Base-by-base conservation (phyloP, 2,888 invertebrate genomes). In the Neuroscelio doddi region DNA sequence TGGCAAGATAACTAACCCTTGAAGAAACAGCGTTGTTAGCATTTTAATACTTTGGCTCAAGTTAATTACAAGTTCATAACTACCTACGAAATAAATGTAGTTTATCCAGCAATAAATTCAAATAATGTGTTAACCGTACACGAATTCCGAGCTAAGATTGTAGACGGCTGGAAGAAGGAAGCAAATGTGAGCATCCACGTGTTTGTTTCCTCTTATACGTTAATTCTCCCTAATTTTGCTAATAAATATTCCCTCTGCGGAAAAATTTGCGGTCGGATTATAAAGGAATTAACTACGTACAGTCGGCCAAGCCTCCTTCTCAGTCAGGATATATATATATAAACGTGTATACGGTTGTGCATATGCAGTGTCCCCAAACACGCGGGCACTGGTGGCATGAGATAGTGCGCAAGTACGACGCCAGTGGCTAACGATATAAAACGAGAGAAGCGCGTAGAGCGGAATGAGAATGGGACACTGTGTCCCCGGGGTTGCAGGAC, bases 221-320 rank as follows among this genome's bases (percentile, higher is more conserved):
- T 38, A 38, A 38, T 38, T 38, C 38, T 9, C 76, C 75, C 74
- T 80, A 80, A 80, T 80, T 80, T 76, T 75, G 70, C 70, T 78
- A 79, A 80, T 77, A 80, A 80, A 80, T 80, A 78, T 73, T 72
- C 53, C 52, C 69, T 38, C 59, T 2, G 62, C 69, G 69, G 63
- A 75, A 79, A 78, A 74, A 78, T 79, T 76, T 69, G 71, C 72
- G 52, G 57, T 64, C 50, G 76, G 76, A 80, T 79, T 79, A 77
- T 75, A 76, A 80, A 76, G 74, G 74, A 75, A 80, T 80, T 79
- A 80, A 78, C 76, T 75, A 72, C 59, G 70, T 70, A 64, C 59
- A 62, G 47, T 70, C 72, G 65, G 64, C 67, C 36, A 46, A 45
- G 21, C 3, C 21, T 5, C 3, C 21, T 21, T 30, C 30, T 30